Conservation (phyloP, 2,888 invertebrate species). For the Tenthredo livida region DNA sequence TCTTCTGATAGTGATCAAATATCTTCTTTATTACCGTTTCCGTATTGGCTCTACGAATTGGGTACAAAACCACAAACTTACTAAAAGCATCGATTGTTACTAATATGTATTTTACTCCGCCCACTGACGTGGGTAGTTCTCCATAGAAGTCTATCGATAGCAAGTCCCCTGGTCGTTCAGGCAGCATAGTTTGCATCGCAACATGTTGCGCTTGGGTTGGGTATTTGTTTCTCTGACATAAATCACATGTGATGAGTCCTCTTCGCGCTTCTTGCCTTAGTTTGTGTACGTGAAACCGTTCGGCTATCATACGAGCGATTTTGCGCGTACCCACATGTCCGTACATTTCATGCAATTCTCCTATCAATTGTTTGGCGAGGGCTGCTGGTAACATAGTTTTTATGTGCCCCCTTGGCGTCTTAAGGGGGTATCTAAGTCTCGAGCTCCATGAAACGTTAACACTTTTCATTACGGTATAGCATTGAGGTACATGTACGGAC, state of each 20-base stretch:
- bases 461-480: too few species aligned
- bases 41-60: background rate
- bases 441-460: too few species aligned
- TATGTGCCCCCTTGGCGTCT: background rate
- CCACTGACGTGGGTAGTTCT: conserved; percentile 41
- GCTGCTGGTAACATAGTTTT: background rate
- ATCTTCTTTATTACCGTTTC: background rate
- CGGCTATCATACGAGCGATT: background rate
- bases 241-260: background rate
- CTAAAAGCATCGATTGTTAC: conserved; percentile 47
- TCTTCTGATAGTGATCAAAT: background rate
- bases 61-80: conserved; percentile 17
- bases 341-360: conserved; percentile 10
- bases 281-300: conserved; percentile 4
- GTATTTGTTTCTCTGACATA: conserved; percentile 31
- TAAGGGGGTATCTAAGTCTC: too few species aligned
- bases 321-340: conserved; percentile 27
- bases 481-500: too few species aligned
- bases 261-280: background rate
- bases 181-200: conserved; percentile 31
- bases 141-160: conserved; percentile 48
- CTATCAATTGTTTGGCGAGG: background rate
- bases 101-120: conserved; percentile 18
- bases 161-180: conserved; percentile 26
- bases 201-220: background rate